These are phyloP conservation scores for Bursaphelenchus okinawaensis DNA, from an alignment of 2,888 invertebrate genomes.

Conservation along the genomic window DNA sequence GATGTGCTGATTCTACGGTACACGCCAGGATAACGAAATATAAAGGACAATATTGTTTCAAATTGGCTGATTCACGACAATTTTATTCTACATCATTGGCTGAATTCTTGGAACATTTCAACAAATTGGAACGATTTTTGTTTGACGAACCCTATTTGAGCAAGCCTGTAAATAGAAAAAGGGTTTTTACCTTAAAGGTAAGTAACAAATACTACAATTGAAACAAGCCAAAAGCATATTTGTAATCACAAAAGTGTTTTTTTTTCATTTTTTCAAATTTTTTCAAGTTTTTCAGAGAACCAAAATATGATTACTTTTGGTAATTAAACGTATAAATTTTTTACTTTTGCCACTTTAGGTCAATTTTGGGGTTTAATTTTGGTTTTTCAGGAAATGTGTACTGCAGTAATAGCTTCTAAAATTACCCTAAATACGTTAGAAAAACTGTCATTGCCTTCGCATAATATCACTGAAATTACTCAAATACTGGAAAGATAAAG, in stretches of 20 bases:
- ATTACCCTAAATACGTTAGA: neutral
- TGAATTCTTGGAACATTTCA: neutral
- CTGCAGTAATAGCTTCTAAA: neutral
- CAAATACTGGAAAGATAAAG: neutral
- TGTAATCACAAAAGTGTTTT: too few species aligned
- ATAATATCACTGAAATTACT: neutral
- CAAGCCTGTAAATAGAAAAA: neutral
- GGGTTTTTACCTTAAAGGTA: neutral
- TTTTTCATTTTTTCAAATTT: too few species aligned
- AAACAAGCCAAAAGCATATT: too few species aligned
- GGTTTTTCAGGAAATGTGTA: neutral
- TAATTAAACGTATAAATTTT: too few species aligned
- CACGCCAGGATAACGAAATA: conserved; percentile 4
- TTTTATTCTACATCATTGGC: neutral
- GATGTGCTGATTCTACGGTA: neutral
- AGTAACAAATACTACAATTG: too few species aligned
- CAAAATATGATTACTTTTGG: too few species aligned
- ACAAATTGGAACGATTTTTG: neutral
- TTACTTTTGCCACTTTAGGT: too few species aligned
- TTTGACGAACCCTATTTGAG: conserved; percentile 2
- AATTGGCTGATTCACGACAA: neutral
- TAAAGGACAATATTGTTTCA: conserved; percentile 1
- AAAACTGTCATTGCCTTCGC: neutral
- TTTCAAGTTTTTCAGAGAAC: too few species aligned
- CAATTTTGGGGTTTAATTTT: too few species aligned